Base-by-base conservation (phyloP, 2,797 vertebrate species). In the Oreochromis grahami region DNA sequence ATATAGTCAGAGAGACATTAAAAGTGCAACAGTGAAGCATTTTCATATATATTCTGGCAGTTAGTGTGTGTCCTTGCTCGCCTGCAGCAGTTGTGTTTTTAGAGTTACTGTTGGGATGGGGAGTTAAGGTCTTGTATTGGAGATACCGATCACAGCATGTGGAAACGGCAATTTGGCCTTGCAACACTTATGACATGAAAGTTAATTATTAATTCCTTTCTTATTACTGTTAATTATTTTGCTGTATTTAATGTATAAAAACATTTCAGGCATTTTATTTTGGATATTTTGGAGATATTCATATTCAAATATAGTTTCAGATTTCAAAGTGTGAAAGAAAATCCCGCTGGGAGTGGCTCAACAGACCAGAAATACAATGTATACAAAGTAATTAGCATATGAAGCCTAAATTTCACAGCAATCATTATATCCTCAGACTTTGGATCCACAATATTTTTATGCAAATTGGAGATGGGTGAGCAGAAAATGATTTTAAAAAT, bases 301-400 rank as follows among this genome's bases (percentile, higher is more conserved):
- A 21, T 41, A 0, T 65, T 65, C n/a, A 65, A 0, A 65, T 21
- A 21, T 65, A 21, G 60, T 41, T 14, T 41, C 60, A 21, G n/a
- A 14, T 65, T 41, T 21, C 60, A 38, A 41, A 65, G 34, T 41
- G 7, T 41, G 60, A 21, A 65, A 38, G 34, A 38, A 65, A 41
- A 41, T 14, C 12, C 41, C 0, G 2, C 60, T 41, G 11, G 19
- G 0, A 65, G 60, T 1, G 34, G 34, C 19, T 41, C 34, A 21
- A 65, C 60, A 21, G 21, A 65, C 34, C 4, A 63, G 19, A 63
- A 38, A 38, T 38, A 63, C 60, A 38, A 63, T 63, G 6, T 5
- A 38, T 38, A 38, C 19, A 63, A 65, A 65, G n/a, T 65, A 4
- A 41, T 65, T 65, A 5, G 34, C 60, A 41, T 65, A 65, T 21